These are phyloP conservation scores for Therioaphis trifolii DNA, from an alignment of 2,888 invertebrate species.

Conservation along the genomic window DNA sequence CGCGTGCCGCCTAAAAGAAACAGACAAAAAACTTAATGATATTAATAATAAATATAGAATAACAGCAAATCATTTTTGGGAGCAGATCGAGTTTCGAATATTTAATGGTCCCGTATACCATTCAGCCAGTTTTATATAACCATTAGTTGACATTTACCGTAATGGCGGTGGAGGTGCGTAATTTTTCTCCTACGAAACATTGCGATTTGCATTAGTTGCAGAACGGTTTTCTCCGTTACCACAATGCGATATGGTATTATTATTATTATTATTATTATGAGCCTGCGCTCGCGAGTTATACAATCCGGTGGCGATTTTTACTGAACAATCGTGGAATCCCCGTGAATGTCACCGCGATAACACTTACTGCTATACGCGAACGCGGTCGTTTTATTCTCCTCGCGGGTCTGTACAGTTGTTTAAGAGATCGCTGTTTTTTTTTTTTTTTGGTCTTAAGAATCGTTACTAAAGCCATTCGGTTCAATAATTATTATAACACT, in stretches of 20 bases:
- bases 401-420: too few relatives aligned
- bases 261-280: background rate
- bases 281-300: background rate
- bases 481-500: too few relatives aligned
- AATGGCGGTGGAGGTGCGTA: background rate
- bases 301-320: constrained; percentile 25
- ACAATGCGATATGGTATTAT: background rate
- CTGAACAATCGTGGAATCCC: background rate
- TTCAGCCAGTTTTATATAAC: background rate
- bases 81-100: constrained; percentile 1
- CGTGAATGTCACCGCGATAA: background rate
- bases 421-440: too few relatives aligned
- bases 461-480: too few relatives aligned
- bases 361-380: too few relatives aligned
- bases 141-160: constrained; percentile 9
- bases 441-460: too few relatives aligned
- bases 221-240: constrained; percentile 45
- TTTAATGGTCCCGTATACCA: background rate
- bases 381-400: too few relatives aligned
- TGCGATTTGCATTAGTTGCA: constrained; percentile 47
- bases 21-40: background rate
- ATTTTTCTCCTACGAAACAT: constrained; percentile 17
- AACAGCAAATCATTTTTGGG: too few relatives aligned
- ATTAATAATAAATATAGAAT: background rate
- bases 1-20: background rate